Evolutionary conservation across 2,113 vertebrate species (phyloP).

Genomic region (Dolichotis patagonum): DNA sequence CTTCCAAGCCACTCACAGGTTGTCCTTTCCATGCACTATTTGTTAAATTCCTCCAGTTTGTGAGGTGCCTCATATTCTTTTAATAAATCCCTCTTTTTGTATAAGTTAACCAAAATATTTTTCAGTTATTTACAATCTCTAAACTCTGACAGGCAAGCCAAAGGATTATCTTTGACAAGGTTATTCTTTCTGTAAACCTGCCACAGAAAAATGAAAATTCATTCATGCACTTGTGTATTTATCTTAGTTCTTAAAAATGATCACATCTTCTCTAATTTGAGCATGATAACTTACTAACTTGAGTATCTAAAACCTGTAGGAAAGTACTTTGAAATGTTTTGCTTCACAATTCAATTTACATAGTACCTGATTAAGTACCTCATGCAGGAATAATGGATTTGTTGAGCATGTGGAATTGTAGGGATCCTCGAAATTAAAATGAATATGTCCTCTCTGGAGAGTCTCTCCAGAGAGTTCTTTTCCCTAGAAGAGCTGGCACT

Average conservation of each 20-base stretch:
- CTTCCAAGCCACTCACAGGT: background rate
- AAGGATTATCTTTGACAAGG: slow-evolving; percentile 68
- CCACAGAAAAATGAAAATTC: slow-evolving; percentile 76
- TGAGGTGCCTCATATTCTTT: background rate
- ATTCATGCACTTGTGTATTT: slow-evolving; percentile 74
- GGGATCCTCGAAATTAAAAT: background rate
- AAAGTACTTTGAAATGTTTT: background rate
- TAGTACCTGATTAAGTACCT: background rate
- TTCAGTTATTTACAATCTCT: background rate
- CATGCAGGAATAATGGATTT: background rate
- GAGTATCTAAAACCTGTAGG: background rate
- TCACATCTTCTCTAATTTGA: background rate
- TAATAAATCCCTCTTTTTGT: background rate
- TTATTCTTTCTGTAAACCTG: slow-evolving; percentile 66
- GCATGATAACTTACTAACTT: background rate
- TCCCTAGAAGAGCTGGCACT: background rate
- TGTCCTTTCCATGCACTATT: background rate
- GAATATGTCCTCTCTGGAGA: background rate
- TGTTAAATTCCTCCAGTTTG: background rate
- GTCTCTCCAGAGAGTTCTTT: background rate
- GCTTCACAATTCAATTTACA: background rate
- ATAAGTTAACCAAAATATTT: background rate
- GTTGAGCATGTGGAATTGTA: background rate
- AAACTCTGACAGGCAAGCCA: slow-evolving; percentile 46
- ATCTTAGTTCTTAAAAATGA: slow-evolving; percentile 68